Evolutionary conservation across 2,113 vertebrate species (phyloP).

Genomic region (Xenus cinereus): DNA sequence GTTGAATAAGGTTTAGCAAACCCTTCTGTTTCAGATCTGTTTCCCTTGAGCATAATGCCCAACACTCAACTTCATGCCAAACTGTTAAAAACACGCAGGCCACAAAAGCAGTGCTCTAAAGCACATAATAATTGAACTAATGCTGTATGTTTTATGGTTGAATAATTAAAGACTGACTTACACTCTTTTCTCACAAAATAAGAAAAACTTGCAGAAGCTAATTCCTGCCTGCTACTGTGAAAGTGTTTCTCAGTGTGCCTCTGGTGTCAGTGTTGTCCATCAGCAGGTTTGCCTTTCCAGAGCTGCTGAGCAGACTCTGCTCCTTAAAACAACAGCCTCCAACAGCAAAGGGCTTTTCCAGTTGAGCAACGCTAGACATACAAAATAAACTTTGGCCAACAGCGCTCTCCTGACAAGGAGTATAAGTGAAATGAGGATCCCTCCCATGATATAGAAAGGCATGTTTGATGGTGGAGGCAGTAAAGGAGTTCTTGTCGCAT

Average conservation of each 20-base stretch:
- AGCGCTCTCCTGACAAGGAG: background rate
- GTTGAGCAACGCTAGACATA: rapidly evolving
- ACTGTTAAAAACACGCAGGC: background rate
- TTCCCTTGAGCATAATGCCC: background rate
- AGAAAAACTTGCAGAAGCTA: background rate
- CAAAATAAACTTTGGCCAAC: background rate
- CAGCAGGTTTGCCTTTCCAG: background rate
- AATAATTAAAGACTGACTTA: slow-evolving; percentile 12
- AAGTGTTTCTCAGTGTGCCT: background rate
- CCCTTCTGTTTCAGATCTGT: rapidly evolving
- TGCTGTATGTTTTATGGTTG: background rate
- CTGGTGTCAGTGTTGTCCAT: background rate
- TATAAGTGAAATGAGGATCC: background rate
- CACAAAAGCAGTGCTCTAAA: background rate
- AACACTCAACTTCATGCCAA: background rate
- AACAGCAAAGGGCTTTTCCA: background rate
- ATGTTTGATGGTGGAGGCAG: background rate
- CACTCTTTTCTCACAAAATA: background rate
- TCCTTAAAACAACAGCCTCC: background rate
- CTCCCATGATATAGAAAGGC: rapidly evolving
- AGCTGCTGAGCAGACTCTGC: background rate
- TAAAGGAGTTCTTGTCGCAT: background rate
- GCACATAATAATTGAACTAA: background rate
- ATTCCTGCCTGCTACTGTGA: background rate
- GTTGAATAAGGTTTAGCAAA: background rate